phyloP scores from a whole-genome alignment of 2,113 vertebrate genomes.

The Rattus rattus region DNA sequence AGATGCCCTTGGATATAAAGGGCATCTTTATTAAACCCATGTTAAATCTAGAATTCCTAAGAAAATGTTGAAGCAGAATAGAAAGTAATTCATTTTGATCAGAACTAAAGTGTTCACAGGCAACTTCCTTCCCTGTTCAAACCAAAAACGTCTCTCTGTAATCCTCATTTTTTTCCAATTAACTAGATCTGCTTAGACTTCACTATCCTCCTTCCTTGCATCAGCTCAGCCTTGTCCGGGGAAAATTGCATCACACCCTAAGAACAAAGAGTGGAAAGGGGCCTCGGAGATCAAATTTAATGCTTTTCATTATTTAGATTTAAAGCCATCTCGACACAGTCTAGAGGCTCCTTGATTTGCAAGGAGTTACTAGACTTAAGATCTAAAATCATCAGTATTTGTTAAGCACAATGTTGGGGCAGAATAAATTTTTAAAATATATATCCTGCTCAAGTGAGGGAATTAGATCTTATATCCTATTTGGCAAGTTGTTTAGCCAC shows the following conservation, averaged over 20 bases:
- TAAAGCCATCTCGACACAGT: not conserved
- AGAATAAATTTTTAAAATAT: not conserved
- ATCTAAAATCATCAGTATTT: not conserved
- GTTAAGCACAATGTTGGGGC: not conserved
- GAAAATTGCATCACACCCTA: not conserved
- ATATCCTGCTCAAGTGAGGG: not conserved
- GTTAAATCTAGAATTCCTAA: not conserved
- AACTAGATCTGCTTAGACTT: not conserved
- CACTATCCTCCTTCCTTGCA: not conserved
- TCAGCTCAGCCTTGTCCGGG: not conserved
- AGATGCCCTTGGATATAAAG: not conserved
- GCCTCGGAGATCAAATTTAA: not conserved
- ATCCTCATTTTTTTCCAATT: not conserved
- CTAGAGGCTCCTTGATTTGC: not conserved
- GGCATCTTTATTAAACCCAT: not conserved
- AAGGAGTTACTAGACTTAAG: not conserved
- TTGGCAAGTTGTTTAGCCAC: not conserved
- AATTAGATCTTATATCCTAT: not conserved
- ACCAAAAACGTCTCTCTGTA: not conserved
- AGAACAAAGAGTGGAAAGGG: not conserved
- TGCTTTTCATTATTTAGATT: conserved; percentile 42
- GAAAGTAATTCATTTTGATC: not conserved
- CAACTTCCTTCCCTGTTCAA: not conserved
- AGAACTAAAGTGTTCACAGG: not conserved
- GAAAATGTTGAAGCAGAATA: not conserved